Evolutionary conservation across 2,888 invertebrate species (phyloP), one percentile per base, ranked within the genome.

Genomic region (Brenthis ino): DNA sequence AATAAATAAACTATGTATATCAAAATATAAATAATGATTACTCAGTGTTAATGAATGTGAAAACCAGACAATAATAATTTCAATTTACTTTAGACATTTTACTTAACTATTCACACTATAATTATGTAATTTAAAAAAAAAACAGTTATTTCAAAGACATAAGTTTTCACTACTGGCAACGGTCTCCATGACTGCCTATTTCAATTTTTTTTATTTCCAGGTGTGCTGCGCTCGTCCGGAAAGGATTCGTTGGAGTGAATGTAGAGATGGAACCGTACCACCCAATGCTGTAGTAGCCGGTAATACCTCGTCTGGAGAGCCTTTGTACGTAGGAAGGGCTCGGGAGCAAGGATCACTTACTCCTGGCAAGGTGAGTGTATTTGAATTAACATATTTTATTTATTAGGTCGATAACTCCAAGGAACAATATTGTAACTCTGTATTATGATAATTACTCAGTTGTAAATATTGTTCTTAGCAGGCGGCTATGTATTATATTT

Each of bases 301-400:
- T 0, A 85, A 87, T 69, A 93, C 94, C 5, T 66, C 81, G 0
- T 75, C 80, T 13, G 93, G 93, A 6, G 93, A 94, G 75, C 87
- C 89, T 1, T 79, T 94, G 57, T 94, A 93, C 79, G 85, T 94
- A 6, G 94, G 94, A 67, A 86, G 94, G 73, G 94, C 93, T 11
- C 86, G 85, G 65, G 91, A 94, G 76, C 92, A 93, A 73, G 93
- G 93, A 3, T 93, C 93, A 0, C 76, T 94, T 68, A 92, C 94
- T 64, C 94, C 94, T 20, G 95, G 95, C 71, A 94, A 94, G 86
- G 91, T 94, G 78, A 76, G 69, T 16, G 47, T 64, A 55, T 8
- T 1, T 56, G 47, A 47, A 33, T 47, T 65, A 64, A 14, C 50
- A 63, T 69, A n/a, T 57, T 51, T 51, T 14, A n/a, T 16, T 47